phyloP scores from a whole-genome alignment of 2,888 invertebrate species.

The Athripsodes cinereus region DNA sequence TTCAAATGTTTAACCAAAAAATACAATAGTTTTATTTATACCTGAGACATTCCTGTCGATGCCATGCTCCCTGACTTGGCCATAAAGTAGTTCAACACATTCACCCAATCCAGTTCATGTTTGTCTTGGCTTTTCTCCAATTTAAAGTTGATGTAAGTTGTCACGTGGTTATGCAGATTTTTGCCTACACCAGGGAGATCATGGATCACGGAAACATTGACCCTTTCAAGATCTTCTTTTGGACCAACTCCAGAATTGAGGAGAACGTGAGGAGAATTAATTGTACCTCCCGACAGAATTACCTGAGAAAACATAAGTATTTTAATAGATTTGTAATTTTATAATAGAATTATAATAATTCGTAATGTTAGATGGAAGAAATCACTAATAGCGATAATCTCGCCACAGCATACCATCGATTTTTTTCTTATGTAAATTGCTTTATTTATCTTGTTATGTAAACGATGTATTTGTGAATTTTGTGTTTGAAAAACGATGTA shows the following conservation, averaged over 20 bases:
- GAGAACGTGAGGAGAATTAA: slow-evolving; percentile 63
- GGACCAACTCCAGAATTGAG: slow-evolving; percentile 64
- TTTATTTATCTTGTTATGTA: too few species aligned
- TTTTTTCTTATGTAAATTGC: too few species aligned
- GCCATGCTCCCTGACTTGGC: slow-evolving; percentile 57
- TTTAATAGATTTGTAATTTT: too few species aligned
- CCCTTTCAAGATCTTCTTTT: slow-evolving; percentile 50
- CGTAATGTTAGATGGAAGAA: too few species aligned
- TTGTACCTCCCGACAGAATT: slow-evolving; percentile 56
- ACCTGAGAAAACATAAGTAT: slow-evolving; percentile 43
- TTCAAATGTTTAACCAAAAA: too few species aligned
- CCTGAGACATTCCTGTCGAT: slow-evolving; percentile 61
- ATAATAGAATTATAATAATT: too few species aligned
- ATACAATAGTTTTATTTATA: slow-evolving; percentile 29
- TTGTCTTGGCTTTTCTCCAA: slow-evolving; percentile 46
- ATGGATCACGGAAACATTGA: slow-evolving; percentile 54
- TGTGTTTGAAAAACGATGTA: too few species aligned
- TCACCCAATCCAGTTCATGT: slow-evolving; percentile 56
- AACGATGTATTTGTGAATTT: too few species aligned
- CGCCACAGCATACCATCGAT: too few species aligned
- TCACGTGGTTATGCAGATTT: slow-evolving; percentile 64
- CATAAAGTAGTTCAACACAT: slow-evolving; percentile 55
- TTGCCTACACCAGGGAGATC: slow-evolving; percentile 63
- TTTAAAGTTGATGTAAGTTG: slow-evolving; percentile 52
- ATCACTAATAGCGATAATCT: too few species aligned